Evolutionary conservation across 2,113 vertebrate species (phyloP).

Genomic region (Orthonyx spaldingii): DNA sequence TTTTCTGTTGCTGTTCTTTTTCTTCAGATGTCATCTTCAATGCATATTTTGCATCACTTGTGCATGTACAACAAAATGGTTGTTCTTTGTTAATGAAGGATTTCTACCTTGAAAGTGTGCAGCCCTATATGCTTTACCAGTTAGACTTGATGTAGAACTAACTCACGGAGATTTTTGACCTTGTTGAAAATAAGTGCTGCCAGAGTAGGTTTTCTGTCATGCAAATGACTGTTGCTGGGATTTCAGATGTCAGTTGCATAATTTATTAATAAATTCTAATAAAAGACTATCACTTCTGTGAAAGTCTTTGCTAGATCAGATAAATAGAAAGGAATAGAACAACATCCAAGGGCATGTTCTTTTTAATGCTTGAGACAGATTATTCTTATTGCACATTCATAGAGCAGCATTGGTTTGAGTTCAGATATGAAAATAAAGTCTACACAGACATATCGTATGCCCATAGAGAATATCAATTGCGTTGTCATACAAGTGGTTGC

Average conservation of each 20-base stretch:
- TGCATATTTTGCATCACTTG: neutral
- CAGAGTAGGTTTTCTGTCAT: neutral
- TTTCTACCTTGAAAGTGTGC: neutral
- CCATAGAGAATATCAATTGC: neutral
- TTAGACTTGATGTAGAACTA: neutral
- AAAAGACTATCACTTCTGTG: neutral
- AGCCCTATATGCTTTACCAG: neutral
- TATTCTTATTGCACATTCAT: neutral
- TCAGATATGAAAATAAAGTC: neutral
- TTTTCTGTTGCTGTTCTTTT: neutral
- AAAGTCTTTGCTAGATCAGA: neutral
- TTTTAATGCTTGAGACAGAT: neutral
- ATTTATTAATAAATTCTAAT: conserved; percentile 4
- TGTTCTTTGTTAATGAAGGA: neutral
- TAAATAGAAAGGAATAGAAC: neutral
- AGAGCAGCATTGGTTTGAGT: neutral
- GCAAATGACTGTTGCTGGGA: neutral
- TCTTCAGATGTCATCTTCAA: neutral
- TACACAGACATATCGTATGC: neutral
- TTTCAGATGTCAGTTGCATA: neutral
- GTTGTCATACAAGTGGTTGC: neutral
- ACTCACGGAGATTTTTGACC: neutral
- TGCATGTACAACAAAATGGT: neutral
- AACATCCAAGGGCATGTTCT: neutral
- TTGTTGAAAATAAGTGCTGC: neutral